Evolutionary conservation across 2,113 vertebrate species (phyloP), one percentile per base, ranked within the genome.

Genomic region (Lipotes vexillifer): DNA sequence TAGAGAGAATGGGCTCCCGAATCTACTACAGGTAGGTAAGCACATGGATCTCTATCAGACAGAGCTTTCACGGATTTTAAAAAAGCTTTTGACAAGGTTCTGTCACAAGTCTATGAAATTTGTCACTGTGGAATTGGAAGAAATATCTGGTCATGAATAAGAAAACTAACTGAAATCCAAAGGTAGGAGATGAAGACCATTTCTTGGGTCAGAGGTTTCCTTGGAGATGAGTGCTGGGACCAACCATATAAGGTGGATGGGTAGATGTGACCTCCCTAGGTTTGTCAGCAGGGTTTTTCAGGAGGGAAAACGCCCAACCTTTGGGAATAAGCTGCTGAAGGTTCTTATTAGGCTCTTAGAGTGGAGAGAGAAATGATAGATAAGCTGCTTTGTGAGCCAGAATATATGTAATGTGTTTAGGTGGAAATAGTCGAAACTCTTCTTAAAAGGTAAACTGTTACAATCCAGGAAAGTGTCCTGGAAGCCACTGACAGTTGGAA

Each of bases 41-140:
- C 9, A 11, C 18, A 1, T 0, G 3, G 27, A 3, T 18, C 68
- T 69, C 29, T 18, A 2, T 31, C 46, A 15, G 18, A 38, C 36
- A 15, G 65, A 27, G 25, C 36, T 33, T 41, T 1, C 11, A 4
- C 5, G 44, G 33, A 11, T 21, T 65, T 21, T 36, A 2, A 5
- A 71, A 77, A 65, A 46, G 49, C 23, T 29, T 33, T 36, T 33
- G 66, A 61, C 72, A 33, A 55, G 66, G 52, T n/a, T 57, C 8
- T 49, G 38, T 38, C 25, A 4, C 20, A 10, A 27, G 2, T 46
- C 29, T 20, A 0, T 11, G 38, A 38, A 71, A 27, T 11, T 13
- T 2, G 44, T 61, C 44, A 17, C 66, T 52, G 1, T 74, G 33
- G 87, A 65, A 5, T 23, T 36, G 46, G 59, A 27, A 49, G 65